Base-by-base conservation (phyloP, 2,888 invertebrate species). In the Pristionchus fissidentatus region DNA sequence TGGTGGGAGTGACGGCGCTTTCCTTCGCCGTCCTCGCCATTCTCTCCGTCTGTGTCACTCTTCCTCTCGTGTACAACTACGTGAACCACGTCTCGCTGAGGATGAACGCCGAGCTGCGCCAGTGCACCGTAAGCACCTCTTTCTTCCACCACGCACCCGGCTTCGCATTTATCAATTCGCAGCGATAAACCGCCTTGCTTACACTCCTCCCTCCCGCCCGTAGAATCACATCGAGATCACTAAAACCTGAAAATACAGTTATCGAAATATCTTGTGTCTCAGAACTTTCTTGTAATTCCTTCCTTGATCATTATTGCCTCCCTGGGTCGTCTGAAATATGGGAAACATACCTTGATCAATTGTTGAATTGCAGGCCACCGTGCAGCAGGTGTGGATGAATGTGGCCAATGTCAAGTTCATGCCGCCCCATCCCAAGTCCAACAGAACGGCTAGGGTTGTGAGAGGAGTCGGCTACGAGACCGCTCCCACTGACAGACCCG, bases 1-100 rank as follows among this genome's bases (percentile, higher is more conserved):
- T 78, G n/a, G 78, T 78, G n/a, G 78, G 78, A 78, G 78, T 78
- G 52, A 78, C 78, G 19, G 55, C 78, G 29, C 78, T 78, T 22
- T 35, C 78, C 35, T 78, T 78, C 55, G 78, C 78, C 35, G 78
- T 41, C 55, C 35, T 78, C 55, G 32, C 78, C 55, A 78, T 78
- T 29, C 78, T 78, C 32, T 52, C 52, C 32, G 78, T 78, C 52
- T 78, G 78, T 22, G 55, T 78, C 15, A 55, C 78, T n/a, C 78
- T 78, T n/a, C 78, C 78, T n/a, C 22, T 78, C 35, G 78, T 78
- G 52, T 78, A 55, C 78, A 52, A 78, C 35, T 78, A 78, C 26
- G 78, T 78, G 22, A 35, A 78, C 22, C 78, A 78, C 78, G 78
- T 78, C 35, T 78, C 78, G 10, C 52, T 35, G 5, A 52, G 41